A percentile compares a stretch with the other conserved stretches of the same genome.
Conservation (phyloP, 2,113 vertebrate genomes). For the Corythaixoides concolor region DNA sequence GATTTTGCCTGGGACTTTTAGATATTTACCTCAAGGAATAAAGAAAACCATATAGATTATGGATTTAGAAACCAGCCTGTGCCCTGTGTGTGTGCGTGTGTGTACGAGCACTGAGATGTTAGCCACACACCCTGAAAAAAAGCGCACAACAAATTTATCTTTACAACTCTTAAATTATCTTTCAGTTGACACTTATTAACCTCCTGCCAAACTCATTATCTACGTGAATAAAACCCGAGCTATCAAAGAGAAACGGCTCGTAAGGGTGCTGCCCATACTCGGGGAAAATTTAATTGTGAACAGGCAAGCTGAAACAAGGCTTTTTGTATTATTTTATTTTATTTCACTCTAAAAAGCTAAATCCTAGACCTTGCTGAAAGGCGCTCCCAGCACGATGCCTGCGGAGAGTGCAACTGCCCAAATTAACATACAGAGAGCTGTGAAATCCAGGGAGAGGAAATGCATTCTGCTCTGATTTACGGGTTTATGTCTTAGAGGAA, state of each 20-base stretch:
- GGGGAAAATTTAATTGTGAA: neutral
- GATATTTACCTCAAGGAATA: slow-evolving; percentile 11
- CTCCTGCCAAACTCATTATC: slow-evolving; percentile 72
- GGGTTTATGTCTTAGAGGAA: neutral
- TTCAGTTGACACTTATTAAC: slow-evolving; percentile 70
- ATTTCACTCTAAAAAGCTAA: neutral
- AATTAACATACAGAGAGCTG: neutral
- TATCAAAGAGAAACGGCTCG: slow-evolving; percentile 9
- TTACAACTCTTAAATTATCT: slow-evolving; percentile 67
- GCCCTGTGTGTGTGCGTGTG: neutral
- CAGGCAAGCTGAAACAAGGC: slow-evolving; percentile 30
- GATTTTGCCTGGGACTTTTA: neutral
- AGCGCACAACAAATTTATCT: slow-evolving; percentile 61
- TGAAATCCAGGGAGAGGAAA: neutral
- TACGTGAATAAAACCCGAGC: slow-evolving; percentile 18
- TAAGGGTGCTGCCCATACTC: slow-evolving; percentile 10
- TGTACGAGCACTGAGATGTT: neutral
- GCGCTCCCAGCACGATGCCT: neutral
- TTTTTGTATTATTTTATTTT: neutral
- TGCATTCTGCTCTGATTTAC: neutral
- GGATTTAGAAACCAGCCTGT: neutral
- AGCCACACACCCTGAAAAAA: neutral
- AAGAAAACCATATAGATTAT: neutral
- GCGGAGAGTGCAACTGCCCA: neutral
- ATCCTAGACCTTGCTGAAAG: neutral